Percentiles rank a stretch among this genome's conserved stretches.
Conservation (phyloP, 2,888 invertebrate species). For the Cheilosia pagana region DNA sequence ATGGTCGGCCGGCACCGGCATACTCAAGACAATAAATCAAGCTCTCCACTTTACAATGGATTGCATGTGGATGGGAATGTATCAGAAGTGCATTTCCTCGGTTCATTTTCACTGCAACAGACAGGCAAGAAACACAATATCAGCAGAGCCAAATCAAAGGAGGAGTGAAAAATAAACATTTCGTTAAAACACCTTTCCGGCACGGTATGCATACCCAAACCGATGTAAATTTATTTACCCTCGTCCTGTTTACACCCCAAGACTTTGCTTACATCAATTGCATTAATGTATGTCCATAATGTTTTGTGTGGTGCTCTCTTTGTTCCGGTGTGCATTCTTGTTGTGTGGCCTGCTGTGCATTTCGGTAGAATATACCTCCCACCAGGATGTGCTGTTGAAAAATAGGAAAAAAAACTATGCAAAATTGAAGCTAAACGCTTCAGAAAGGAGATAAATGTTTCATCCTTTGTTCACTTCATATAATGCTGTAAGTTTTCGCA, state of each 20-base stretch:
- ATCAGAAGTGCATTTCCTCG: background rate
- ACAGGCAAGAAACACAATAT: background rate
- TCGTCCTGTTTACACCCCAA: constrained; percentile 41
- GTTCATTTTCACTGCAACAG: background rate
- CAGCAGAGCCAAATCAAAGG: constrained; percentile 17
- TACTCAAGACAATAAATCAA: constrained; percentile 12
- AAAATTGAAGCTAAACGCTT: constrained; percentile 9
- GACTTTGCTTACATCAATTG: constrained; percentile 48
- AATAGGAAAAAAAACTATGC: background rate
- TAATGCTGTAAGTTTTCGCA: background rate
- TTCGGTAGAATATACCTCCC: background rate
- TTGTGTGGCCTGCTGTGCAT: constrained; percentile 9
- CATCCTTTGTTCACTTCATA: background rate
- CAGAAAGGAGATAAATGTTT: constrained; percentile 9
- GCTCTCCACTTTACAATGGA: background rate
- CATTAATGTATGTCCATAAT: background rate
- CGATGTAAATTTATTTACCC: background rate
- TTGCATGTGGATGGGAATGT: constrained; percentile 6
- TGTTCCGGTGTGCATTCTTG: constrained; percentile 50
- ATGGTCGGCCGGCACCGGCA: constrained; percentile 4
- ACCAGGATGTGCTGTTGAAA: constrained; percentile 1
- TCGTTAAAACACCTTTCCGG: constrained; percentile 3
- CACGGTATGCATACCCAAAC: background rate
- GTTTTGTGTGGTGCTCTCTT: constrained; percentile 38
- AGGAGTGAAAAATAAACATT: constrained; percentile 41